phyloP scores from a whole-genome alignment of 2,797 vertebrate species.

The Tauraco hartlaubi region DNA sequence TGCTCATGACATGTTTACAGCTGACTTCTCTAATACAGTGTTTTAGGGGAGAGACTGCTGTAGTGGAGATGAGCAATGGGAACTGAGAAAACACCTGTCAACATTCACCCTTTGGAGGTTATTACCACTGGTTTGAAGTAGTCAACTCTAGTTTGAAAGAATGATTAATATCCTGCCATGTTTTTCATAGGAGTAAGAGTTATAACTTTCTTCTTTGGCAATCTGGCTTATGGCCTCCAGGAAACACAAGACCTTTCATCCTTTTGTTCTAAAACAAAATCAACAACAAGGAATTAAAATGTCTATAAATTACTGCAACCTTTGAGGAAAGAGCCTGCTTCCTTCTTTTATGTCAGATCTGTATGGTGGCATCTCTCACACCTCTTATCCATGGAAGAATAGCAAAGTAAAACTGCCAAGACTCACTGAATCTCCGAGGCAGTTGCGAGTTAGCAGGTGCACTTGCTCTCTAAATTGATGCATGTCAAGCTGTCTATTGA shows the following conservation, averaged over 20 bases:
- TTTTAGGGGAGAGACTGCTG: background rate
- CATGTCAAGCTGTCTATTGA: background rate
- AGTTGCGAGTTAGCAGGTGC: background rate
- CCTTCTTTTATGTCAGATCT: background rate
- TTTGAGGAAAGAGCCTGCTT: background rate
- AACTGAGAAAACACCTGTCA: background rate
- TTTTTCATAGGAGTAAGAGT: background rate
- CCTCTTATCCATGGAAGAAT: background rate
- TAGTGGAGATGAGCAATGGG: background rate
- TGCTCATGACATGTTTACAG: background rate
- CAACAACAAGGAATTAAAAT: background rate
- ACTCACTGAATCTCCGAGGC: background rate
- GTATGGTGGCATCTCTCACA: background rate
- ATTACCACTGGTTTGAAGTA: background rate
- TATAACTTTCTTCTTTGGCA: background rate
- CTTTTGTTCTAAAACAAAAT: background rate
- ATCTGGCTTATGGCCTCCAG: background rate
- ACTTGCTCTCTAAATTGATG: accelerated
- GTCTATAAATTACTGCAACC: background rate
- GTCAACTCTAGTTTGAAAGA: background rate
- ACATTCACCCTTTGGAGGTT: background rate
- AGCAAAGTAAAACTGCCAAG: background rate
- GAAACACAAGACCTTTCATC: background rate
- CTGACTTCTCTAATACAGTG: background rate
- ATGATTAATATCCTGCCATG: background rate